Percentiles rank a stretch among this genome's conserved stretches.
These are phyloP conservation scores for Macrotus californicus DNA, from an alignment of 2,113 vertebrate species.

Conservation along the genomic window DNA sequence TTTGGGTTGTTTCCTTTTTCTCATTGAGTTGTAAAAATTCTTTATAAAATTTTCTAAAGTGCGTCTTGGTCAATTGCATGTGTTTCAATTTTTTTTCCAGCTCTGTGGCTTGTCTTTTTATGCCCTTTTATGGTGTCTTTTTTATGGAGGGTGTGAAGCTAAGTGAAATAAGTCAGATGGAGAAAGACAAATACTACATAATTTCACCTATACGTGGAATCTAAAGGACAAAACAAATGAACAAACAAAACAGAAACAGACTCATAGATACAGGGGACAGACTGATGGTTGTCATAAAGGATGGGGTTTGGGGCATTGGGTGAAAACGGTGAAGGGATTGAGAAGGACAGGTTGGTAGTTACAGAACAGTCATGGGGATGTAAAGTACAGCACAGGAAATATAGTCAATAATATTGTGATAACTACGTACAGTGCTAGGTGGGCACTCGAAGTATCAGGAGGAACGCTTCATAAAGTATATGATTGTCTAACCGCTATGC, in stretches of 20 bases:
- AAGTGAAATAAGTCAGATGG: background rate
- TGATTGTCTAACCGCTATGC: background rate
- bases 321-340: background rate
- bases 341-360: background rate
- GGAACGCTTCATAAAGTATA: background rate
- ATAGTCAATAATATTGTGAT: background rate
- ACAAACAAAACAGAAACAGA: background rate
- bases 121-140: background rate
- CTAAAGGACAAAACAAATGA: background rate
- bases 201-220: background rate
- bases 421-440: background rate
- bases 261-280: background rate
- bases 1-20: background rate
- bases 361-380: background rate
- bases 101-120: background rate
- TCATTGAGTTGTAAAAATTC: background rate
- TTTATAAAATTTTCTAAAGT: background rate
- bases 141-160: background rate
- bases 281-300: background rate
- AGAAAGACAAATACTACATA: background rate
- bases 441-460: background rate
- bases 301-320: background rate
- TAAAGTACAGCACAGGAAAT: background rate
- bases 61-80: background rate
- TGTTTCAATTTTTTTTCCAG: background rate